Conservation (phyloP, 2,797 vertebrate species). For the Nannoperca australis region DNA sequence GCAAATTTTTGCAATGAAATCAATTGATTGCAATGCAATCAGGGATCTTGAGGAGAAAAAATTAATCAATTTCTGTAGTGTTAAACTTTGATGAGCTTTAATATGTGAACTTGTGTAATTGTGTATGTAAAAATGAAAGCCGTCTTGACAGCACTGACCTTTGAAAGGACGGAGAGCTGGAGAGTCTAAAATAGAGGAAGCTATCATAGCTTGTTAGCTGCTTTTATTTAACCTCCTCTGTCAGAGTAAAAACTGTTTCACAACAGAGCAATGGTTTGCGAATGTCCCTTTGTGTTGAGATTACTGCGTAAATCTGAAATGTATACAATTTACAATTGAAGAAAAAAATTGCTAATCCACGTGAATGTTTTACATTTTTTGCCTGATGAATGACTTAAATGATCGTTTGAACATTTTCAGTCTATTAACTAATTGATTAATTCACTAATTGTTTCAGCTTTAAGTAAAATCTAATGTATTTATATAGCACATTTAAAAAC, state of each 20-base stretch:
- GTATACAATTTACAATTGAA: too few relatives aligned
- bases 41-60: background rate
- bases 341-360: background rate
- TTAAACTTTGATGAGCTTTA: background rate
- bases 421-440: background rate
- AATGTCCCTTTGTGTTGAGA: background rate
- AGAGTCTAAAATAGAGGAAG: too few relatives aligned
- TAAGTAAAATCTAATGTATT: too few relatives aligned
- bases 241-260: too few relatives aligned
- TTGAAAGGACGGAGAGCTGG: too few relatives aligned
- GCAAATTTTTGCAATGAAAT: too few relatives aligned
- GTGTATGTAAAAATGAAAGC: too few relatives aligned
- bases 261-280: background rate
- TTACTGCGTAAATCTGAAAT: too few relatives aligned
- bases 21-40: background rate
- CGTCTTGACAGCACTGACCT: background rate
- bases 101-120: background rate
- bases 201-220: too few relatives aligned
- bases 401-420: background rate
- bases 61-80: too few relatives aligned
- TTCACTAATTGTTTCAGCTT: background rate
- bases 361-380: background rate
- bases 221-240: too few relatives aligned
- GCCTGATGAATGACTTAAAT: background rate
- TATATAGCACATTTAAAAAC: too few relatives aligned